Base-by-base conservation (phyloP, 2,888 invertebrate genomes). In the Oeneis ivallda region DNA sequence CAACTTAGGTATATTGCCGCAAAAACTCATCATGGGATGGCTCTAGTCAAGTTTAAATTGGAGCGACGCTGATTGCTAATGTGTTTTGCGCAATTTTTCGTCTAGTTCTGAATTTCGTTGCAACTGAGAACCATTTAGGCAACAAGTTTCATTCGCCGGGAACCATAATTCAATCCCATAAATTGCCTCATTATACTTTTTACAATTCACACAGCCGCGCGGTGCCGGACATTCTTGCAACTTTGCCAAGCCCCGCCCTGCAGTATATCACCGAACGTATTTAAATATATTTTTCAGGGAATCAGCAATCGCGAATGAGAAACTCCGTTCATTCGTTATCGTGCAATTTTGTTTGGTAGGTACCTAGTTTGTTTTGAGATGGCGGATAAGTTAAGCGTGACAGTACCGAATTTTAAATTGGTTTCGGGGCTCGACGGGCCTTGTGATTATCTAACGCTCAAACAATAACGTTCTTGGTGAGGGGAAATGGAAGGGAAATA, bases 231-330 rank as follows among this genome's bases (percentile, higher is more conserved):
- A 79, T 71, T 69, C 66, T 75, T 76, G 77, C 79, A 78, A 76
- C 76, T 76, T 75, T 76, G 81, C 80, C 79, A 79, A 77, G 66
- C 72, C 70, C 75, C 74, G 68, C 76, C 74, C 71, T 64, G 68
- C 73, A 69, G 75, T 80, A 77, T 74, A 77, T 79, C 77, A 80
- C 73, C 72, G 74, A 73, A 73, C 76, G 75, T 76, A 79, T 79
- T 79, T 78, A 80, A 80, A 81, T 82, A 80, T 76, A 80, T 78
- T 78, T 78, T 79, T 80, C 78, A 77, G 71, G 70, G 75, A 72
- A 73, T 74, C 76, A 77, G 80, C 80, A 80, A 82, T 82, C 76
- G 77, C 72, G 76, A 76, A 78, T 78, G 78, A 78, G 74, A 70
- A 77, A 77, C 77, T 76, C 77, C 76, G 77, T 78, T 79, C 76